A percentile compares a stretch with the other conserved stretches of the same genome.
Evolutionary conservation across 2,113 vertebrate species (phyloP).

Genomic region (Geococcyx californianus): DNA sequence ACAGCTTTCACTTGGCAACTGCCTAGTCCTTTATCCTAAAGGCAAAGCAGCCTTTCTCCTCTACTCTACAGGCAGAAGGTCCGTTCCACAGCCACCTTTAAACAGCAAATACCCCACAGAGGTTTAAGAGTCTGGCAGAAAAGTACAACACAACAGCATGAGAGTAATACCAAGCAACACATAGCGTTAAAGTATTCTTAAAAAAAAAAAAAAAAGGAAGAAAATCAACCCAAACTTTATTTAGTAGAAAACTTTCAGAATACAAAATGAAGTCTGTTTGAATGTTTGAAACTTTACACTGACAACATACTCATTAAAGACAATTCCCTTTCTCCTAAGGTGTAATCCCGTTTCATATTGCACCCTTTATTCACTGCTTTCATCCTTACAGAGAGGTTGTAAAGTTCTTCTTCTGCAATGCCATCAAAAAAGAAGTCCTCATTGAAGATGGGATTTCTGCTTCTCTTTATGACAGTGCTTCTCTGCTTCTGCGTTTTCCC

Average conservation of each 20-base stretch:
- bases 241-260: constrained; percentile 73
- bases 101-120: not conserved
- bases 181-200: not conserved
- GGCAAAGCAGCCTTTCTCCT: not conserved
- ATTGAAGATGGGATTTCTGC: constrained; percentile 89
- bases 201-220: not conserved
- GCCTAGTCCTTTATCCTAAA: not conserved
- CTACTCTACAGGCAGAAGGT: not conserved
- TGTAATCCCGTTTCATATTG: constrained; percentile 76
- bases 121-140: not conserved
- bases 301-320: constrained; percentile 48
- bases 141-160: not conserved
- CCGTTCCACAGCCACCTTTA: not conserved
- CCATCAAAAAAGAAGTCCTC: constrained; percentile 91
- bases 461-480: constrained; percentile 86
- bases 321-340: constrained; percentile 62
- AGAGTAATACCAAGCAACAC: not conserved
- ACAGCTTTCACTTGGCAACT: not conserved
- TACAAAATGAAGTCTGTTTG: not conserved
- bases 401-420: constrained; percentile 79
- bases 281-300: not conserved
- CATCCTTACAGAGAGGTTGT: constrained; percentile 77
- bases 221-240: constrained; percentile 57
- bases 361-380: constrained; percentile 86
- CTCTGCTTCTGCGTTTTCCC: constrained; percentile 86